Evolutionary conservation across 64 coral and sea anemone species (phyloP).

Genomic region (Dendronephthya gigantea): DNA sequence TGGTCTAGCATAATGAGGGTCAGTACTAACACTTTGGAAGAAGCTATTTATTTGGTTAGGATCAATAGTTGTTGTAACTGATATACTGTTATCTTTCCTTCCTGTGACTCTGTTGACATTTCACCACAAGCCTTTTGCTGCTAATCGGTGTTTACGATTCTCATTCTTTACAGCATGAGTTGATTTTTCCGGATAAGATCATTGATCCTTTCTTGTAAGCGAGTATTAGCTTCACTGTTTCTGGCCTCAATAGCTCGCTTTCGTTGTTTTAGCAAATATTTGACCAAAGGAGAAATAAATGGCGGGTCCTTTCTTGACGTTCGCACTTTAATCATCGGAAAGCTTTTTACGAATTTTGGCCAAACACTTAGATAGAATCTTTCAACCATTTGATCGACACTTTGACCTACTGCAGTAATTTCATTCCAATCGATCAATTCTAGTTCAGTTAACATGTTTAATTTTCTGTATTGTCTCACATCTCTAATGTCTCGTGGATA

Average conservation of each 20-base stretch:
- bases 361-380: slow-evolving; percentile 28
- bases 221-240: background rate
- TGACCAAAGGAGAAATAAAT: slow-evolving; percentile 36
- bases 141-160: slow-evolving; percentile 30
- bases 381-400: background rate
- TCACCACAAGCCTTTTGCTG: slow-evolving; percentile 35
- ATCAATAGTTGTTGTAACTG: background rate
- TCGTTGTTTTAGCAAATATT: slow-evolving; percentile 33
- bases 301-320: slow-evolving; percentile 30
- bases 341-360: slow-evolving; percentile 25
- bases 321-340: slow-evolving; percentile 27
- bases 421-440: background rate
- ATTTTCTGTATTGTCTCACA: slow-evolving; percentile 28
- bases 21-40: slow-evolving; percentile 2
- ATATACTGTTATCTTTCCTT: slow-evolving; percentile 28
- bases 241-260: background rate
- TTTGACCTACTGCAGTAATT: background rate
- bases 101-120: slow-evolving; percentile 43
- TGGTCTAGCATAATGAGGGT: background rate
- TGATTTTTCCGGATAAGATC: slow-evolving; percentile 27
- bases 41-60: slow-evolving; percentile 24
- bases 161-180: slow-evolving; percentile 33
- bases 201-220: slow-evolving; percentile 24
- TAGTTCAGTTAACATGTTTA: slow-evolving; percentile 14
- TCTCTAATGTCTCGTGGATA: slow-evolving; percentile 8